phyloP scores from a whole-genome alignment of 2,113 vertebrate species.

The Phyllostomus hastatus region DNA sequence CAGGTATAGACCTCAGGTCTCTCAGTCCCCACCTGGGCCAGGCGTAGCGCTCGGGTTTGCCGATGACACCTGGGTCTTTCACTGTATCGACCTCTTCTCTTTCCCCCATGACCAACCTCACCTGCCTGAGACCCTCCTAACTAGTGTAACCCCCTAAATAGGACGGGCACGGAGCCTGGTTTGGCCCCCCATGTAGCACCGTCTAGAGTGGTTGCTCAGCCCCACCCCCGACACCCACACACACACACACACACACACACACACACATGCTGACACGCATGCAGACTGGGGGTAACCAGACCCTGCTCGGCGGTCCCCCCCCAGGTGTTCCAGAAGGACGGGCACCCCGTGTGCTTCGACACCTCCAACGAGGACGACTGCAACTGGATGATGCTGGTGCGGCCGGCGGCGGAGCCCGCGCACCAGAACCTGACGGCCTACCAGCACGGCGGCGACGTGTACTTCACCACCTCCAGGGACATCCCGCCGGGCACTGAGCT shows the following conservation, averaged over 20 bases:
- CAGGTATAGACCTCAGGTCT: background rate
- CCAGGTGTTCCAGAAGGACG: slow-evolving; percentile 94
- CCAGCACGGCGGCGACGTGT: slow-evolving; percentile 94
- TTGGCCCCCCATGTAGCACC: fast-evolving
- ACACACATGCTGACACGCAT: fast-evolving
- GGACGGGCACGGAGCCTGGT: fast-evolving
- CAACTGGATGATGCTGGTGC: slow-evolving; percentile 99
- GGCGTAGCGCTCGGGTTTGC: no score
- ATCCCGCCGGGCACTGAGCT: slow-evolving; percentile 93
- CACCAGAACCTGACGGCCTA: slow-evolving; percentile 97
- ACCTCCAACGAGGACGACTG: slow-evolving; percentile 95
- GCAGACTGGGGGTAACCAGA: background rate
- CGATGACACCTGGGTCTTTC: no score
- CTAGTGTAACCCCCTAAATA: fast-evolving
- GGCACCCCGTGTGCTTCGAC: slow-evolving; percentile 89
- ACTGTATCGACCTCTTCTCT: background rate
- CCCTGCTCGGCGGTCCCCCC: fast-evolving
- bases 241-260: background rate
- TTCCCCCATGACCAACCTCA: background rate
- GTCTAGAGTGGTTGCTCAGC: background rate
- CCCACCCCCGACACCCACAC: no score
- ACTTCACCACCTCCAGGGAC: slow-evolving; percentile 97
- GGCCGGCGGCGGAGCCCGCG: slow-evolving; percentile 87
- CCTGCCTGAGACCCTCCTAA: background rate
- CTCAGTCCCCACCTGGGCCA: background rate